These are phyloP conservation scores for Dryobates pubescens DNA, from an alignment of 2,797 vertebrate species.

Conservation along the genomic window DNA sequence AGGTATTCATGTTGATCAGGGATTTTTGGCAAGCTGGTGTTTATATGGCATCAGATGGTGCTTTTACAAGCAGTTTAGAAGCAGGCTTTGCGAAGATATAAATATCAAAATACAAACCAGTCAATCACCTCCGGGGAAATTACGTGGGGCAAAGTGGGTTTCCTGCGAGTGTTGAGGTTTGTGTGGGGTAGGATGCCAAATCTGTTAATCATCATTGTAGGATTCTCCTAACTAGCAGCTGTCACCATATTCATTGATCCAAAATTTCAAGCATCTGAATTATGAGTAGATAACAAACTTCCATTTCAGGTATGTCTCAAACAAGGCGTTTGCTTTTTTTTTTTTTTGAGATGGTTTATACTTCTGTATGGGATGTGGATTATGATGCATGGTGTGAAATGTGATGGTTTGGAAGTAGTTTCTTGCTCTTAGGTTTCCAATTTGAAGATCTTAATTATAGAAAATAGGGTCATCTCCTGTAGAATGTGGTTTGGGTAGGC, in stretches of 20 bases:
- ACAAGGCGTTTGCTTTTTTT: neutral
- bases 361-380: neutral
- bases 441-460: neutral
- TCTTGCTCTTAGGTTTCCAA: neutral
- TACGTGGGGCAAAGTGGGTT: neutral
- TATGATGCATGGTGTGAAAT: neutral
- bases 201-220: neutral
- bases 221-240: neutral
- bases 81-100: neutral
- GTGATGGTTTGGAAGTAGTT: neutral
- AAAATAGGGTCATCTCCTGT: neutral
- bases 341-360: neutral
- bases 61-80: neutral
- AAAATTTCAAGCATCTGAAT: neutral
- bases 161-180: neutral
- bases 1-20: neutral
- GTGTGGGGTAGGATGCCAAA: neutral
- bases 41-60: neutral
- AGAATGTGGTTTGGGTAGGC: neutral
- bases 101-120: neutral
- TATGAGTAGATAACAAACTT: neutral
- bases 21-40: neutral
- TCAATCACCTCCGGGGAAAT: neutral
- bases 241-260: neutral
- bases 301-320: neutral